Percentiles rank a stretch among this genome's conserved stretches.
phyloP scores from a whole-genome alignment of 2,797 vertebrate species.

The Pseudochirops cupreus region DNA sequence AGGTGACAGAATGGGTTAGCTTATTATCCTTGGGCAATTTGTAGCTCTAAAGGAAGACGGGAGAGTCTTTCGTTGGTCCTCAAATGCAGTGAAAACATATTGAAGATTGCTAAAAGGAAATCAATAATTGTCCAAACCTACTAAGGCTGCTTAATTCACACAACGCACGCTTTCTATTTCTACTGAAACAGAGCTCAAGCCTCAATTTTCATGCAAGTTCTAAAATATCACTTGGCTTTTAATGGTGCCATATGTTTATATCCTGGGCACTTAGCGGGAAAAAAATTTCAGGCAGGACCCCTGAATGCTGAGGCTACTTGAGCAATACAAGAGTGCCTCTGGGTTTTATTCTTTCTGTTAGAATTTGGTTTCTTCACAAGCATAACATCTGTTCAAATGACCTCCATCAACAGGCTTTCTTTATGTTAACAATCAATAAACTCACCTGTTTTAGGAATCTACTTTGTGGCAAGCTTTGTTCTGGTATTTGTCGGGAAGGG shows the following conservation, averaged over 20 bases:
- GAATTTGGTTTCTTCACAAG: neutral
- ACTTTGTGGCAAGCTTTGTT: neutral
- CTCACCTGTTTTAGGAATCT: neutral
- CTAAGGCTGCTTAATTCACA: neutral
- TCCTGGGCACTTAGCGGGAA: neutral
- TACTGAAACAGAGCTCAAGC: neutral
- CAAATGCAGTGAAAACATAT: neutral
- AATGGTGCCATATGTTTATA: neutral
- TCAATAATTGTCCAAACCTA: neutral
- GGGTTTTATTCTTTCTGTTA: neutral
- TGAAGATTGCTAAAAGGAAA: neutral
- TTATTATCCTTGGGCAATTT: neutral
- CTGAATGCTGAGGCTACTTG: neutral
- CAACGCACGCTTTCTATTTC: neutral
- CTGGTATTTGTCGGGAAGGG: neutral
- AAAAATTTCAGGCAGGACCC: neutral
- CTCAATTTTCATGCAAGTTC: neutral
- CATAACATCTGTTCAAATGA: slow-evolving; percentile 1
- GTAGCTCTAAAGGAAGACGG: neutral
- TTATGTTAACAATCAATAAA: neutral
- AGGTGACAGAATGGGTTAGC: neutral
- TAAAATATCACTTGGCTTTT: neutral
- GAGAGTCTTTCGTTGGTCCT: neutral
- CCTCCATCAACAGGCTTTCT: neutral
- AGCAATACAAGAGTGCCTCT: neutral